Evolutionary conservation across 2,888 invertebrate genomes (phyloP), one percentile per base, ranked within the genome.

Genomic region (Branchellion lobata): DNA sequence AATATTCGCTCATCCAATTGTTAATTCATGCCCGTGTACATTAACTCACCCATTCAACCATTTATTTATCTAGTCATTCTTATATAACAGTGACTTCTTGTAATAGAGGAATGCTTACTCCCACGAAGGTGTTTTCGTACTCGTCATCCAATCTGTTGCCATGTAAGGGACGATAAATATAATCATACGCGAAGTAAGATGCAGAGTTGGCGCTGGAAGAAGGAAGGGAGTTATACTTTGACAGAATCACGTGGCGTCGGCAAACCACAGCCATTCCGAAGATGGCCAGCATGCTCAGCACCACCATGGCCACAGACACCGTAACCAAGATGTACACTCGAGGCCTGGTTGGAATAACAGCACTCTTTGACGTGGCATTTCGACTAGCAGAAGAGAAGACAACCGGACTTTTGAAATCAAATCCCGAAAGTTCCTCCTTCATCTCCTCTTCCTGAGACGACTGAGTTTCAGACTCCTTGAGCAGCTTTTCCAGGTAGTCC

Each of bases 41-140:
- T 40, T 40, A 5, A 40, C 14, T 40, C 14, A 40, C 14, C 40
- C 40, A 40, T 40, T 40, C 40, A 40, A 8, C 40, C 40, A 40
- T 14, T 40, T 40, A 14, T 40, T 40, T 8, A 40, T 8, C 14
- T 14, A 40, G 14, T 40, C 40, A 40, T 40, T 57, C 61, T 57
- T 40, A 80, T 21, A 80, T 65, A 47, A 80, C 78, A 27, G 82
- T 81, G 27, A 80, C 80, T 21, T 83, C 82, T 36, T 83, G 82
- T 29, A 83, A 51, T 8, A 82, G 72, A 8, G 82, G 82, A 40
- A 83, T 81, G n/a, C 81, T 82, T 1, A 83, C 81, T 18, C 82
- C 82, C 0, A 83, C 82, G 51, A 81, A 82, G 0, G 82, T 82
- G 61, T 83, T 81, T 34, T 82, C 82, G 51, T 81, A 83, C 36